Evolutionary conservation across 2,113 vertebrate species (phyloP), one percentile per base, ranked within the genome.

Genomic region (Brienomyrus longianalis): DNA sequence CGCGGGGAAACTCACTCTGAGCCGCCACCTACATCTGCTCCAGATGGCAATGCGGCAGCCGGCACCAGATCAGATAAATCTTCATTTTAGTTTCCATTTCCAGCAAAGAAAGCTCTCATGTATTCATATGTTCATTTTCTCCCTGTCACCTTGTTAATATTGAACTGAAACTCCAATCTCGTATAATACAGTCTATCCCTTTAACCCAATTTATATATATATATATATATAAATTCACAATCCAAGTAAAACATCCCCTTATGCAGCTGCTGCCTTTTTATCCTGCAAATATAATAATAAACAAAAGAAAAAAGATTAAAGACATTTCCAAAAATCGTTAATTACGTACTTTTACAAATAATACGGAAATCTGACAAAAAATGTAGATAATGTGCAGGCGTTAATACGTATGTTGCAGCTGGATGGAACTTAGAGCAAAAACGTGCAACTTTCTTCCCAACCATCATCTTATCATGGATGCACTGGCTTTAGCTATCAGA

Each of bases 21-120:
- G 23, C 52, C 43, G 7, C 51, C n/a, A 59, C 80, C 39, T 13
- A 23, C 19, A 56, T 10, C 31, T 19, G 52, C 54, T 89, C 84
- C 89, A 87, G 89, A 77, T 87, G 89, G 89, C 43, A 21, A 23
- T 13, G 52, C 35, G 27, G 3, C 19, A 23, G 45, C n/a, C 4
- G 19, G 66, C 7, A 39, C 21, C 15, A 66, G 56, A 74, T 87
- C 35, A 87, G 45, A 90, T 90, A 87, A 52, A 87, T 90, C 85
- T 90, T 87, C 56, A 74, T 90, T 87, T 87, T 77, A 74, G 66
- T 90, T 43, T 54, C 59, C 43, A 77, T 88, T 31, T 90, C 52
- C 70, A 83, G 27, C 54, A 48, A 70, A 15, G n/a, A 80, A 80
- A 83, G 19, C 10, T 52, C 19, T 15, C 50, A 5, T 47, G 48